Evolutionary conservation across 1,140 invertebrate species (phyloP).

Genomic region (Aricia agestis): DNA sequence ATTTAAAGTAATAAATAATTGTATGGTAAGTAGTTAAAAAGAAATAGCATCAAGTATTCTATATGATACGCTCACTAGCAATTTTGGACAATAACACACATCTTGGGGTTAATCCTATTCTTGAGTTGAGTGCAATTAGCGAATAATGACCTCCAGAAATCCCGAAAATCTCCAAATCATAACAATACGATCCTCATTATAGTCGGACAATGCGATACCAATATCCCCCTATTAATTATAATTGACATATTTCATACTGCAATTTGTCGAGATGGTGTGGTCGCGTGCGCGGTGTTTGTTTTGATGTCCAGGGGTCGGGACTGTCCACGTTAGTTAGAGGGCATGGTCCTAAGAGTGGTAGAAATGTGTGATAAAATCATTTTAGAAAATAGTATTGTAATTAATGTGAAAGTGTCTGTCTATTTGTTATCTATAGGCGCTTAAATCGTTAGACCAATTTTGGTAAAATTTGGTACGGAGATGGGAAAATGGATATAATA

Average conservation of each 20-base stretch:
- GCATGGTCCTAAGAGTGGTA: constrained; percentile 35
- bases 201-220: constrained; percentile 61
- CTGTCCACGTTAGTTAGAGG: constrained; percentile 49
- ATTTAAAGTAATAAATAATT: too few species aligned
- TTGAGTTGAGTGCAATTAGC: neutral
- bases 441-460: too few species aligned
- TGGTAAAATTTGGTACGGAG: too few species aligned
- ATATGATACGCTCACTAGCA: too few species aligned
- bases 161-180: constrained; percentile 16
- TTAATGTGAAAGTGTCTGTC: too few species aligned
- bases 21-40: too few species aligned
- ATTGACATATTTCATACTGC: constrained; percentile 71
- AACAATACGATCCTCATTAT: constrained; percentile 40
- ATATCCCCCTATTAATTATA: constrained; percentile 69
- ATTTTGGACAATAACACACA: too few species aligned
- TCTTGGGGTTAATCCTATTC: neutral
- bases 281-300: constrained; percentile 65
- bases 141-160: neutral
- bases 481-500: too few species aligned
- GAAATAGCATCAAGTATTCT: too few species aligned
- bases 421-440: too few species aligned
- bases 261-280: constrained; percentile 60
- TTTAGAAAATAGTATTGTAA: too few species aligned
- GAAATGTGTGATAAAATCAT: constrained; percentile 31
- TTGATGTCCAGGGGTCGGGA: constrained; percentile 62